These are phyloP conservation scores for Osmerus eperlanus DNA, from an alignment of 2,113 vertebrate species.

Conservation along the genomic window DNA sequence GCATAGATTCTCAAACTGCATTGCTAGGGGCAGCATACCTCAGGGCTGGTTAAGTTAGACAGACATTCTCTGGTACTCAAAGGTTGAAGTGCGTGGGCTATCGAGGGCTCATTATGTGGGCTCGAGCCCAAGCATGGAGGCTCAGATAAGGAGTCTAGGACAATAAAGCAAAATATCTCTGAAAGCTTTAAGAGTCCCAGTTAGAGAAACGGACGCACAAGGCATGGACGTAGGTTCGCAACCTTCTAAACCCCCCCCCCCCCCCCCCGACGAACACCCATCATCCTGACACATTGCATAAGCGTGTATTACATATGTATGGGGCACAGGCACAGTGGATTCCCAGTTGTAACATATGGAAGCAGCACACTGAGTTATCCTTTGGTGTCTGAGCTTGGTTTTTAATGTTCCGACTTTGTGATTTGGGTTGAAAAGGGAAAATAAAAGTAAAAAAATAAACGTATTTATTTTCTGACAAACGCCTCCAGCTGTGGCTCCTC, in stretches of 20 bases:
- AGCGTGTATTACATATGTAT: constrained; percentile 49
- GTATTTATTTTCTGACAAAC: constrained; percentile 7
- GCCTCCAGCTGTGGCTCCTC: constrained; percentile 12
- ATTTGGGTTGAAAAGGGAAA: constrained; percentile 43
- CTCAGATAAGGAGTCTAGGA: constrained; percentile 36
- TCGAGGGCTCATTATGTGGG: constrained; percentile 28
- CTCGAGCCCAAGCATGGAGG: constrained; percentile 32
- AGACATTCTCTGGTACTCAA: constrained; percentile 40
- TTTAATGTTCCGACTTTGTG: constrained; percentile 46
- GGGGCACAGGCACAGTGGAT: constrained; percentile 74
- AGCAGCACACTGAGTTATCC: constrained; percentile 74
- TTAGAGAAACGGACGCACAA: constrained; percentile 46
- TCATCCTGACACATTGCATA: constrained; percentile 73
- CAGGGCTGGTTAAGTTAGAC: constrained; percentile 29
- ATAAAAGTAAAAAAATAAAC: constrained; percentile 9
- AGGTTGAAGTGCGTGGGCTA: constrained; percentile 55
- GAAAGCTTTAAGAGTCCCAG: constrained; percentile 31
- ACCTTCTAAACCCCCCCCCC: constrained; percentile 38
- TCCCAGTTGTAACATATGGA: constrained; percentile 68
- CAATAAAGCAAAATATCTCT: not conserved
- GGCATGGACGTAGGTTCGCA: constrained; percentile 54
- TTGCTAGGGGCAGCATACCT: constrained; percentile 21
- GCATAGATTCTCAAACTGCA: constrained; percentile 29
- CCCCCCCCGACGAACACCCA: constrained; percentile 57
- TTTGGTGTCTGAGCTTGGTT: constrained; percentile 76